Evolutionary conservation across 2,888 invertebrate species (phyloP).

Genomic region (Mechanitis messenoides): DNA sequence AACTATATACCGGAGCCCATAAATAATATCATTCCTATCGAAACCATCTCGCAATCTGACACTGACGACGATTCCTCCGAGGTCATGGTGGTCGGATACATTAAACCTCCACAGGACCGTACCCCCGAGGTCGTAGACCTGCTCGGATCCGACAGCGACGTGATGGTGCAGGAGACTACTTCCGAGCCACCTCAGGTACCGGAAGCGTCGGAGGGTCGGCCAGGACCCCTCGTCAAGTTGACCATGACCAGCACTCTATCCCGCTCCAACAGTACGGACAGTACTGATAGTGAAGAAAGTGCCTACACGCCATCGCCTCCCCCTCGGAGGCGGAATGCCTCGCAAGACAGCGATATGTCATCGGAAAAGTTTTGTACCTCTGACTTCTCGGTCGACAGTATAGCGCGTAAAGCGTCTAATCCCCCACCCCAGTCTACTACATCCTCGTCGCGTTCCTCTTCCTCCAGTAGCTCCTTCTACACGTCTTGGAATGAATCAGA

Average conservation of each 20-base stretch:
- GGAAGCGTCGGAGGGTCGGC: conserved; percentile 24
- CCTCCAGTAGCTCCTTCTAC: conserved; percentile 19
- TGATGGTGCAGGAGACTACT: conserved; percentile 54
- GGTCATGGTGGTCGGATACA: conserved; percentile 79
- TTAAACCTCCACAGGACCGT: conserved; percentile 80
- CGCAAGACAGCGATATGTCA: background rate
- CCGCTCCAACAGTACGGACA: background rate
- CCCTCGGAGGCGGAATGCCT: conserved; percentile 15
- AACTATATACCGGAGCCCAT: conserved; percentile 46
- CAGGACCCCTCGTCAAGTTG: conserved; percentile 34
- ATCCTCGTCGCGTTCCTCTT: conserved; percentile 18
- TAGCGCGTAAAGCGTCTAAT: conserved; percentile 6
- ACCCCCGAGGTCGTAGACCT: conserved; percentile 81
- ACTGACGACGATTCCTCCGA: conserved; percentile 72
- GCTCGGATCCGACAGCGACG: conserved; percentile 75
- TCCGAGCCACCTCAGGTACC: conserved; percentile 33
- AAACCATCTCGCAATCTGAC: conserved; percentile 68
- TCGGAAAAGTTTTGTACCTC: conserved; percentile 10
- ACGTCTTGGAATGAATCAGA: conserved; percentile 18
- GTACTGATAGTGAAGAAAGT: conserved; percentile 43
- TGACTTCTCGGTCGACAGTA: conserved; percentile 20
- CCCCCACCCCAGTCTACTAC: conserved; percentile 20
- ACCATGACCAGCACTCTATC: conserved; percentile 15
- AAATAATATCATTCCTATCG: conserved; percentile 60
- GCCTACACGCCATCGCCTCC: conserved; percentile 35